These are phyloP conservation scores for Drosophila busckii DNA, from an alignment of 1,140 invertebrate genomes.

Conservation along the genomic window DNA sequence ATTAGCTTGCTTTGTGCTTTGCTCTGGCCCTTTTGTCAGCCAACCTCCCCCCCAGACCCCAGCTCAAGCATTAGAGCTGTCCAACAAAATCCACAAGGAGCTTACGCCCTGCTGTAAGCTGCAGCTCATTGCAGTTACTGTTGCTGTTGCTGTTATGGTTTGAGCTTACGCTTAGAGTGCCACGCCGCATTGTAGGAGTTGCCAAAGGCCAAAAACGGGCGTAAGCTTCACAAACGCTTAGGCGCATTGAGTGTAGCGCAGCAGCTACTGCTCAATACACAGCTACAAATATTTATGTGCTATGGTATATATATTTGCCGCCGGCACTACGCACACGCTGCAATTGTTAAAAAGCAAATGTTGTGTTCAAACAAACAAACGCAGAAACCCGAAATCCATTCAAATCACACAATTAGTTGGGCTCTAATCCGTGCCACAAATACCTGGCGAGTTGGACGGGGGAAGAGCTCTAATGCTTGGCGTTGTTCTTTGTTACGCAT, in stretches of 20 bases:
- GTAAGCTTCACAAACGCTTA: no score
- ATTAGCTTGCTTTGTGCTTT: conserved; percentile 18
- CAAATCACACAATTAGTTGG: conserved; percentile 72
- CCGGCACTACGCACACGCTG: no score
- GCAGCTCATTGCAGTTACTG: no score
- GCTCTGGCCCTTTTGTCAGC: no score
- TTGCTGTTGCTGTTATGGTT: no score
- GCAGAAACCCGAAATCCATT: conserved; percentile 65
- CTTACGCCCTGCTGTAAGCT: conserved; percentile 61
- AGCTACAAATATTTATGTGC: no score
- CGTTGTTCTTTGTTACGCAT: conserved; percentile 47
- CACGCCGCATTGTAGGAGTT: no score
- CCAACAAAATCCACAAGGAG: conserved; percentile 63
- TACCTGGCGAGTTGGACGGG: conserved; percentile 19
- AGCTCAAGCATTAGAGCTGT: conserved; percentile 28
- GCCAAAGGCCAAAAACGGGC: no score
- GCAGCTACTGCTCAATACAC: no score
- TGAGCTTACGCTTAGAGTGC: no score
- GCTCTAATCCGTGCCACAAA: conserved; percentile 72
- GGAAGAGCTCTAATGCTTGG: neutral
- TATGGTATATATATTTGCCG: no score
- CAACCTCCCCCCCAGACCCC: neutral
- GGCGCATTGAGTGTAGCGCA: no score
- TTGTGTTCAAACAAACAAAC: conserved; percentile 68
- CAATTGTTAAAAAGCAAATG: conserved; percentile 64